Base-by-base conservation (phyloP, 2,113 vertebrate species). In the Bufo gargarizans region DNA sequence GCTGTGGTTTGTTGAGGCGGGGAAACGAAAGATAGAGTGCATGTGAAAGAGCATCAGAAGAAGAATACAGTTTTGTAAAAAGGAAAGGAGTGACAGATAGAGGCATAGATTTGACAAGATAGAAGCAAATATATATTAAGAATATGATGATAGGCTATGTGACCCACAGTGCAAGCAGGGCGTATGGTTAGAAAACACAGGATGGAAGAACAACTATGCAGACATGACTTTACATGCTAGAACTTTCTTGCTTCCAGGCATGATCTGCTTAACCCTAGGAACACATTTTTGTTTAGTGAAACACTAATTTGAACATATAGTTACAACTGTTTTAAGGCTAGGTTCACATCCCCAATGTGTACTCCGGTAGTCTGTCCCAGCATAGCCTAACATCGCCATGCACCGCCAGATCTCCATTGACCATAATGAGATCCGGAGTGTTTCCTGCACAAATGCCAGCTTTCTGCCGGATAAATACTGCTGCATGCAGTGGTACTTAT, bases 1-100 rank as follows among this genome's bases (percentile, higher is more conserved):
- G 81, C 82, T 84, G 87, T 89, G 87, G 87, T 89, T 89, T 89
- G 16, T 59, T 13, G 11, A 65, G 81, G 82, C 71, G 72, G 87
- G 85, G 77, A 59, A 67, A 13, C 6, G 6, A 47, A 45, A 87
- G 49, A 87, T 56, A 87, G 22, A 69, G 47, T 69, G 55, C 45
- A 49, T 82, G 79, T 82, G 79, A 80, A 80, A 79, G 55, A 86
- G 47, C 69, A 7, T 67, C 13, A 55, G 45, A 61, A 12, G 63
- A 69, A 84, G 82, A 71, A 71, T 84, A 55, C 63, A 84, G 55
- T 33, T 84, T 61, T 49, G 43, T 81, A 17, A 53, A 71, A 50
- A 83, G 11, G 45, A 74, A 43, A 72, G 20, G 50, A 85, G 67
- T 72, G 83, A 59, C 83, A 85, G 83, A 85, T 59, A 74, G 7